phyloP scores from a whole-genome alignment of 2,888 invertebrate genomes.

The Ornithoptera priamus region DNA sequence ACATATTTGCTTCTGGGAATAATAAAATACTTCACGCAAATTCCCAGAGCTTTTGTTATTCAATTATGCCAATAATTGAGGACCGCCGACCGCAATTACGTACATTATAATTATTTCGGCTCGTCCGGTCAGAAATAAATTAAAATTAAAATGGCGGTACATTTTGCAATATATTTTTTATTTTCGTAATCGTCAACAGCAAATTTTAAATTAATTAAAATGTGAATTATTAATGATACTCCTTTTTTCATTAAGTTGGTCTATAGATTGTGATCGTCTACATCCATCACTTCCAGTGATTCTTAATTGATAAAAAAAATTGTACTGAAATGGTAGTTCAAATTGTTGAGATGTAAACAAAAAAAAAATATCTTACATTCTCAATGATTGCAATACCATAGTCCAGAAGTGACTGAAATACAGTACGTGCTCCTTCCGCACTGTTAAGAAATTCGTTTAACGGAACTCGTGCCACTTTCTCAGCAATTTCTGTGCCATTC shows the following conservation, averaged over 20 bases:
- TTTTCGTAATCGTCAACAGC: neutral
- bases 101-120: constrained; percentile 23
- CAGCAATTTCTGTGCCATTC: constrained; percentile 63
- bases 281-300: too few relatives aligned
- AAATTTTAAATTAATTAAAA: neutral
- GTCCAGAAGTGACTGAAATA: constrained; percentile 75
- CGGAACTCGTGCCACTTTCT: constrained; percentile 60
- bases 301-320: neutral
- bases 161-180: neutral
- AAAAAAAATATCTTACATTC: constrained; percentile 47
- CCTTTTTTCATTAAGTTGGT: too few relatives aligned
- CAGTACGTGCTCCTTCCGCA: constrained; percentile 58
- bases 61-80: constrained; percentile 26
- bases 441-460: constrained; percentile 72
- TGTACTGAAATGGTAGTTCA: neutral
- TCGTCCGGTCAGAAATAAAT: constrained; percentile 14
- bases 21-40: constrained; percentile 13
- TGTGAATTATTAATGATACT: neutral
- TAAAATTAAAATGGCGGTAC: constrained; percentile 14
- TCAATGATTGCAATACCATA: constrained; percentile 77
- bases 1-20: neutral
- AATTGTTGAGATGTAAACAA: neutral
- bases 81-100: constrained; percentile 26
- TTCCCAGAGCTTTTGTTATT: constrained; percentile 21
- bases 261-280: too few relatives aligned